phyloP scores from a whole-genome alignment of 1,140 invertebrate genomes.

The Drosophila sulfurigaster region DNA sequence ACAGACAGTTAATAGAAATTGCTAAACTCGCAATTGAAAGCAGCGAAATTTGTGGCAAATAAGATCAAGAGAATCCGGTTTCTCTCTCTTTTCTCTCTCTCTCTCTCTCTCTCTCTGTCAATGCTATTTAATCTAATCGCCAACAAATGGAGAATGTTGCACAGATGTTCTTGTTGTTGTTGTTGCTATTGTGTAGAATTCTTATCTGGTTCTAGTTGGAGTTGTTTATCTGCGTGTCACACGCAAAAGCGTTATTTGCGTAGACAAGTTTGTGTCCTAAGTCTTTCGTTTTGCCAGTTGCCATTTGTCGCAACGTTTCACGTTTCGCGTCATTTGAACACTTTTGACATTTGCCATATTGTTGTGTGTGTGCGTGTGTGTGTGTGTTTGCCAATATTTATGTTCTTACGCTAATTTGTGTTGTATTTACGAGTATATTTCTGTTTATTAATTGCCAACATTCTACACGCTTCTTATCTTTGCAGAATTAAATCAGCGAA shows the following conservation, averaged over 20 bases:
- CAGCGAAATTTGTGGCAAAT: conserved; percentile 10
- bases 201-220: conserved; percentile 38
- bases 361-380: not conserved
- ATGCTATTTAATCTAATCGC: conserved; percentile 50
- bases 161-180: conserved; percentile 28
- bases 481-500: conserved; percentile 85
- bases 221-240: conserved; percentile 61
- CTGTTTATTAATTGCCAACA: conserved; percentile 71
- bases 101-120: not conserved
- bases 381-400: conserved; percentile 50
- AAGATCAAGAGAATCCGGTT: conserved; percentile 42
- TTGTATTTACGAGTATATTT: conserved; percentile 27
- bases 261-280: conserved; percentile 74
- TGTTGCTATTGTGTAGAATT: conserved; percentile 40
- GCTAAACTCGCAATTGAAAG: conserved; percentile 28
- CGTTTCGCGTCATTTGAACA: conserved; percentile 36
- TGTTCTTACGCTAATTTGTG: conserved; percentile 37
- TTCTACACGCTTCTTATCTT: conserved; percentile 46
- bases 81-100: no score
- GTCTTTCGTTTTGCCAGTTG: conserved; percentile 77
- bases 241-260: conserved; percentile 56
- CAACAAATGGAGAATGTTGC: conserved; percentile 49
- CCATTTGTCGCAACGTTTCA: conserved; percentile 48
- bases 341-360: conserved; percentile 60
- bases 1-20: conserved; percentile 42